Conservation (phyloP, 2,888 invertebrate species). For the Papilio protenor region DNA sequence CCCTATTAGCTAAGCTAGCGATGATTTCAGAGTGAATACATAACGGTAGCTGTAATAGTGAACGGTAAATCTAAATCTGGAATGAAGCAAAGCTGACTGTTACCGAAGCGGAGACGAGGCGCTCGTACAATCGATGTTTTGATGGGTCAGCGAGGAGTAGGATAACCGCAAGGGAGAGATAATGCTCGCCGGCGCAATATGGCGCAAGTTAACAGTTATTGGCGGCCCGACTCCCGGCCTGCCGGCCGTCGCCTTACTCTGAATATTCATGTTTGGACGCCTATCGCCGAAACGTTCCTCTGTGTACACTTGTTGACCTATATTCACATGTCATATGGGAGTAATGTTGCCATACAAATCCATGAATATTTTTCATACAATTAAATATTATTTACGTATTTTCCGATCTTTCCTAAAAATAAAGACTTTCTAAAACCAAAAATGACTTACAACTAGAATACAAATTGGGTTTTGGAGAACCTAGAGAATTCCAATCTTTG, state of each 20-base stretch:
- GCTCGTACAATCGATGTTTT: slow-evolving; percentile 44
- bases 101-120: slow-evolving; percentile 36
- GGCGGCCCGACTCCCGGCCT: slow-evolving; percentile 57
- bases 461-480: not conserved
- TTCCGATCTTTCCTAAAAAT: not conserved
- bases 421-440: not conserved
- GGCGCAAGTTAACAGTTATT: slow-evolving; percentile 78
- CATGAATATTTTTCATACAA: not conserved
- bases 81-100: slow-evolving; percentile 37
- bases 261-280: slow-evolving; percentile 76
- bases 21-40: slow-evolving; percentile 9
- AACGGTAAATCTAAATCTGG: slow-evolving; percentile 35
- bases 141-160: slow-evolving; percentile 51
- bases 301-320: slow-evolving; percentile 53
- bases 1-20: not conserved
- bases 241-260: slow-evolving; percentile 62
- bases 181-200: slow-evolving; percentile 61
- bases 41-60: slow-evolving; percentile 28
- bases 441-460: not conserved
- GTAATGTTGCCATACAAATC: not conserved
- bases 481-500: not conserved
- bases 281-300: slow-evolving; percentile 57
- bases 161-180: slow-evolving; percentile 60
- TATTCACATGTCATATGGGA: slow-evolving; percentile 51
- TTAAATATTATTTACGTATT: not conserved